Percentiles rank a stretch among this genome's conserved stretches.
Conservation (phyloP, 2,797 vertebrate genomes). For the Mormyrops boulengeri region DNA sequence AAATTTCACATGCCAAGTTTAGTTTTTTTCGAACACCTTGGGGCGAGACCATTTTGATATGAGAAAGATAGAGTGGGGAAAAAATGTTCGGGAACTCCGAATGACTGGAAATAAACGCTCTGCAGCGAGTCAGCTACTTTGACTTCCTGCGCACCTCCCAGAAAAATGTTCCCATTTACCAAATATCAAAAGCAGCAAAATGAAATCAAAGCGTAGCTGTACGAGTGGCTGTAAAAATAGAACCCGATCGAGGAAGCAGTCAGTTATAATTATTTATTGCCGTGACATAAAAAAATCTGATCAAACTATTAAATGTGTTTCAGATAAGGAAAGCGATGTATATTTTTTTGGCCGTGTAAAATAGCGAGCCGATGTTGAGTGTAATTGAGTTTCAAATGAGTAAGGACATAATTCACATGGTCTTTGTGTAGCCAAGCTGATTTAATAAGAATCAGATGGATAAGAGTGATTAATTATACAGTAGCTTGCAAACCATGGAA, state of each 20-base stretch:
- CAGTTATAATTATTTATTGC: constrained; percentile 18
- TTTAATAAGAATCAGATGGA: constrained; percentile 39
- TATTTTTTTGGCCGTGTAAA: not conserved
- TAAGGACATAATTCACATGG: constrained; percentile 12
- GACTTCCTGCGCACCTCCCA: not conserved
- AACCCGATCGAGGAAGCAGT: not conserved
- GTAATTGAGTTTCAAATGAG: constrained; percentile 42
- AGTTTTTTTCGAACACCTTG: not conserved
- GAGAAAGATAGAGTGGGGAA: constrained; percentile 28
- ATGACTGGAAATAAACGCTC: constrained; percentile 41
- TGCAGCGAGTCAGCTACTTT: constrained; percentile 18
- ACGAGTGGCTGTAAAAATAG: constrained; percentile 14
- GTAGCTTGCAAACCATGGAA: not conserved
- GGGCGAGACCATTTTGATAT: not conserved
- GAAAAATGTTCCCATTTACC: not conserved
- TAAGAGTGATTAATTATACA: constrained; percentile 29
- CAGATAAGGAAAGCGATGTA: not conserved
- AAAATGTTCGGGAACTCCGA: constrained; percentile 32
- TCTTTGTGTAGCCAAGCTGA: constrained; percentile 32
- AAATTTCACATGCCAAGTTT: not conserved
- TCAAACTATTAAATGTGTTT: constrained; percentile 13
- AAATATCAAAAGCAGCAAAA: constrained; percentile 15
- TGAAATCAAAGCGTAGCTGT: not conserved
- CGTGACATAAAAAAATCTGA: constrained; percentile 11
- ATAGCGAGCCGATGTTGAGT: constrained; percentile 15